phyloP scores from a whole-genome alignment of 1,140 invertebrate genomes.

The Globodera rostochiensis region DNA sequence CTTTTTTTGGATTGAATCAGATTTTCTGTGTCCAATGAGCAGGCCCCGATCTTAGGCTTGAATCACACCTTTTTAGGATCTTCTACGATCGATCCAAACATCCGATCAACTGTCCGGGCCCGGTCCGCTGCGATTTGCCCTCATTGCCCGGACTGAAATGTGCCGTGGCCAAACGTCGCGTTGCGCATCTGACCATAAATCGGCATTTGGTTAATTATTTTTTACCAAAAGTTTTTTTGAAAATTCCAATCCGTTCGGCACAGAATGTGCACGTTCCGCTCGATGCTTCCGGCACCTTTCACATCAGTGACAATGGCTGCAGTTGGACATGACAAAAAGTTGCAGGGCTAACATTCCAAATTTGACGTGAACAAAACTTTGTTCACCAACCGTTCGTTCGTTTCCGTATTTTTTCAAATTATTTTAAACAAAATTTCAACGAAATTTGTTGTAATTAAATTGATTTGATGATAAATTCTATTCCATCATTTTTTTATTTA shows the following conservation, averaged over 20 bases:
- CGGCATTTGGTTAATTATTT: conserved; percentile 2
- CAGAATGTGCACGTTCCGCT: conserved; percentile 25
- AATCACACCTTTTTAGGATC: conserved; percentile 33
- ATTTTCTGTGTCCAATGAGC: not conserved
- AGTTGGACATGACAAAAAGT: not conserved
- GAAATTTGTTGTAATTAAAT: no score
- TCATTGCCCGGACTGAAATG: conserved; percentile 39
- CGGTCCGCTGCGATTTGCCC: conserved; percentile 46
- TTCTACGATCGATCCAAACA: conserved; percentile 52
- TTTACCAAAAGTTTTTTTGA: not conserved
- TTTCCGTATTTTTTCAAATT: no score
- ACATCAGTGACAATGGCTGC: conserved; percentile 42
- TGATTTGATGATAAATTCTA: no score
- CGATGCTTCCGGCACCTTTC: conserved; percentile 29
- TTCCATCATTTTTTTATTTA: no score
- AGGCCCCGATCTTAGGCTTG: not conserved
- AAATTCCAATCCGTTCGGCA: not conserved
- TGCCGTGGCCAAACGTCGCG: conserved; percentile 35
- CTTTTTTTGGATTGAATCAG: not conserved
- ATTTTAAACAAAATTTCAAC: no score
- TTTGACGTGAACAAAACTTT: no score
- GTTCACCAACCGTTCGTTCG: no score
- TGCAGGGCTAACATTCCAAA: no score
- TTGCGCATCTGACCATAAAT: conserved; percentile 37
- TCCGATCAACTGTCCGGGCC: conserved; percentile 44